Conservation (phyloP, 1,140 invertebrate genomes). For the Anastatus disparis region DNA sequence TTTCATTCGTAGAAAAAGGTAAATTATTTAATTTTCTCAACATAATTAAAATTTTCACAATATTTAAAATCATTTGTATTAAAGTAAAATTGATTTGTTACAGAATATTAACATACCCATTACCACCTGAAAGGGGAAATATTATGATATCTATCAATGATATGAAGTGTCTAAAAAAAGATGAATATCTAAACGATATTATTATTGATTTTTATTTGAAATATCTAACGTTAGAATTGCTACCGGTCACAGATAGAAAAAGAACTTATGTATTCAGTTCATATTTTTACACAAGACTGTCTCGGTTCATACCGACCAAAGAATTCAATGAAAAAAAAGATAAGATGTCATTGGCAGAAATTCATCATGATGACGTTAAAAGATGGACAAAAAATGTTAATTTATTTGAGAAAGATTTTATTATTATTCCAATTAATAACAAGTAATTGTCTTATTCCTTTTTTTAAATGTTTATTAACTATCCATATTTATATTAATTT, state of each 20-base stretch:
- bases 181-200: conserved; percentile 96
- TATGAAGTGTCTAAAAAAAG: conserved; percentile 87
- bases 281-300: conserved; percentile 94
- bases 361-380: conserved; percentile 87
- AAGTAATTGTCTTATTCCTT: conserved; percentile 69
- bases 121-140: conserved; percentile 78
- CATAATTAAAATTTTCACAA: no score
- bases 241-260: conserved; percentile 77
- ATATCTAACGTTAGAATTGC: conserved; percentile 80
- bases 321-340: conserved; percentile 71
- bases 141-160: conserved; percentile 92
- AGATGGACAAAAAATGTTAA: conserved; percentile 97
- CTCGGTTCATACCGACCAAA: conserved; percentile 79
- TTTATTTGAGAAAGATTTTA: conserved; percentile 96
- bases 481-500: no score
- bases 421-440: conserved; percentile 97
- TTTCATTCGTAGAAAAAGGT: conserved; percentile 26
- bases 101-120: conserved; percentile 61
- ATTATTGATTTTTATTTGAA: conserved; percentile 98
- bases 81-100: no score
- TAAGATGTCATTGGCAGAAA: conserved; percentile 78
- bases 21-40: no score
- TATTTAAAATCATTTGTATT: no score
- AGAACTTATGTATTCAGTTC: conserved; percentile 94
- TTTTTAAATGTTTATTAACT: no score